Evolutionary conservation across 1,140 invertebrate species (phyloP), one percentile per base, ranked within the genome.

Genomic region (Drosophila pectinifera): DNA sequence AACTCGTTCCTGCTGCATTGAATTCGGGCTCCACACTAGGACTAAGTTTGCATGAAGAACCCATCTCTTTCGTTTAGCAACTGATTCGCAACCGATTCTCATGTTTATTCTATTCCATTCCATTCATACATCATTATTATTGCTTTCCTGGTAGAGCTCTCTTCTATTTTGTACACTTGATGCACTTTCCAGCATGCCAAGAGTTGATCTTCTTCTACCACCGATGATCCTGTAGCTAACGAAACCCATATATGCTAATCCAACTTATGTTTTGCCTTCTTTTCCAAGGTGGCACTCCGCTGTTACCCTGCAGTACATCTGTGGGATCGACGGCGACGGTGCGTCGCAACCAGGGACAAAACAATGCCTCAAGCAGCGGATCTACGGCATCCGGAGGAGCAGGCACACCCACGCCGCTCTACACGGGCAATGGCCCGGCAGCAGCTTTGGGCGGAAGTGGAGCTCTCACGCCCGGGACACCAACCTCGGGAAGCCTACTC

Each of bases 221-320:
- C 31, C 28, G 26, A 28, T 26, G n/a, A 49, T 18, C 16, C 36
- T 11, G 0, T 42, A 43, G 36, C 14, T 11, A 20, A 39, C 6
- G 16, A 22, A 63, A 28, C 75, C 54, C 38, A 31, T 41, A 39
- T 39, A 64, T 64, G 31, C 43, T 77, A 65, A 51, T 58, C 14
- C 10, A 22, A 62, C 38, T 7, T 34, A 6, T 49, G 1, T 49
- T 3, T 34, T 20, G 38, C 36, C 24, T 73, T 77, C 24, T 78
- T 34, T 73, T 72, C 54, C n/a, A 92, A 94, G 94, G 94, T 90
- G 94, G 93, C 80, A 94, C 94, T 41, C 93, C 94, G 20, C 75
- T 94, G 81, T 92, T 94, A 90, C 88, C 93, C 79, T 92, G 93
- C 64, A 77, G 72, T 55, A 85, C 63, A 34, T 79, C 88, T 26